phyloP scores from a whole-genome alignment of 2,888 invertebrate species.

The Dicyrtoma fusca region DNA sequence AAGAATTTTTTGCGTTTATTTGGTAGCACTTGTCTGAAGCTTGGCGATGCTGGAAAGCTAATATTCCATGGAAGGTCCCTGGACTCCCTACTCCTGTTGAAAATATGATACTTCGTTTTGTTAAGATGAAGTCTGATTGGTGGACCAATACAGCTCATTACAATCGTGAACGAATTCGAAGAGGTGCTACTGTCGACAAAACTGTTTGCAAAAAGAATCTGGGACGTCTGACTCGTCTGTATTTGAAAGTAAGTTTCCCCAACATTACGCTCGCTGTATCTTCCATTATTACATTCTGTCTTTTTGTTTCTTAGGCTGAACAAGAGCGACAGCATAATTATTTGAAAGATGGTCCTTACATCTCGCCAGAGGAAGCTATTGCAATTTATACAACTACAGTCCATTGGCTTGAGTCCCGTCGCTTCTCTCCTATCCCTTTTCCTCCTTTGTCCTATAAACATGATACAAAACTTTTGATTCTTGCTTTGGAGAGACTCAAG shows the following conservation, averaged over 20 bases:
- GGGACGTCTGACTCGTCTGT: slow-evolving; percentile 93
- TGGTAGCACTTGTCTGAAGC: slow-evolving; percentile 89
- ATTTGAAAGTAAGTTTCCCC: slow-evolving; percentile 69
- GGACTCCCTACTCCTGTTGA: slow-evolving; percentile 98
- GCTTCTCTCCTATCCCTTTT: slow-evolving; percentile 99
- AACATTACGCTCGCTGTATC: background rate
- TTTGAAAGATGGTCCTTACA: slow-evolving; percentile 98
- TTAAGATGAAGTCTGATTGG: slow-evolving; percentile 99
- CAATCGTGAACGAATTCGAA: slow-evolving; percentile 95
- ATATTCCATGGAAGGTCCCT: slow-evolving; percentile 99
- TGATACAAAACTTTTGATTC: slow-evolving; percentile 95
- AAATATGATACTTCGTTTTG: slow-evolving; percentile 99
- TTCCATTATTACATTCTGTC: slow-evolving; percentile 3
- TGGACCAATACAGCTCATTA: slow-evolving; percentile 99
- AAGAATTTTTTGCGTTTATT: no score
- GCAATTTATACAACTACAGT: slow-evolving; percentile 99
- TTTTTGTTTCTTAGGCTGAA: slow-evolving; percentile 66
- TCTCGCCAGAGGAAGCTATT: slow-evolving; percentile 99
- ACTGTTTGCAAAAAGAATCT: slow-evolving; percentile 99
- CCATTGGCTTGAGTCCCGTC: slow-evolving; percentile 97
- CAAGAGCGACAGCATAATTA: slow-evolving; percentile 99
- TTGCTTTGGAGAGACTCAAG: slow-evolving; percentile 93
- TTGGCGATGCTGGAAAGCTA: slow-evolving; percentile 99
- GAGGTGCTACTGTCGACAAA: slow-evolving; percentile 99
- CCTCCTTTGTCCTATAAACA: slow-evolving; percentile 99